Evolutionary conservation across 2,113 vertebrate genomes (phyloP).

Genomic region (Chloebia gouldiae): DNA sequence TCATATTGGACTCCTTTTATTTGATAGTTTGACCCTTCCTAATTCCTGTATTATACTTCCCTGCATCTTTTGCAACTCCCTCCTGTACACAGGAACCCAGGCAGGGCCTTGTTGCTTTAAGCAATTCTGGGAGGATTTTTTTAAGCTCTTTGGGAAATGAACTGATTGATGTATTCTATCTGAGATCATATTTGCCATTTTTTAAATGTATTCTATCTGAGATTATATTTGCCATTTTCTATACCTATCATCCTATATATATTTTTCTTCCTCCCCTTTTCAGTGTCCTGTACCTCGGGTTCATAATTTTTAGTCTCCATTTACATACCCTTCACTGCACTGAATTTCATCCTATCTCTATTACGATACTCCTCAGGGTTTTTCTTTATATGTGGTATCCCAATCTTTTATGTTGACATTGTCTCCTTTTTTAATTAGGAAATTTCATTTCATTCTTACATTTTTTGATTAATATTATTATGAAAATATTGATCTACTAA

Average conservation of each 20-base stretch:
- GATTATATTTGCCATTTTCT: neutral
- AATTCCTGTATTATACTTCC: neutral
- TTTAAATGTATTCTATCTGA: neutral
- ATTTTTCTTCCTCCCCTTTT: neutral
- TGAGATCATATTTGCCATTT: neutral
- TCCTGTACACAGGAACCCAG: neutral
- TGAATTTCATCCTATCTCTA: neutral
- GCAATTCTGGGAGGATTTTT: neutral
- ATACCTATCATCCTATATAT: accelerated
- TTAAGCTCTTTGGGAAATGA: neutral
- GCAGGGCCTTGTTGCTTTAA: neutral
- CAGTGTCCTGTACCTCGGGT: neutral
- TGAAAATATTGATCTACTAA: neutral
- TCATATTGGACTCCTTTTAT: neutral
- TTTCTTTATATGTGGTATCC: neutral
- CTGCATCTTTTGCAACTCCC: neutral
- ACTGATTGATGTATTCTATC: neutral
- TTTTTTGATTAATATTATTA: neutral
- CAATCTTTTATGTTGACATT: neutral
- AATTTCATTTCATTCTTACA: neutral
- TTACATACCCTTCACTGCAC: neutral
- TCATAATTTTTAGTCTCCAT: neutral
- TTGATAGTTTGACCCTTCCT: neutral
- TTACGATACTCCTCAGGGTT: neutral
- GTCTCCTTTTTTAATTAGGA: neutral